These are phyloP conservation scores for Serinus canaria DNA, from an alignment of 2,113 vertebrate genomes.

Conservation along the genomic window DNA sequence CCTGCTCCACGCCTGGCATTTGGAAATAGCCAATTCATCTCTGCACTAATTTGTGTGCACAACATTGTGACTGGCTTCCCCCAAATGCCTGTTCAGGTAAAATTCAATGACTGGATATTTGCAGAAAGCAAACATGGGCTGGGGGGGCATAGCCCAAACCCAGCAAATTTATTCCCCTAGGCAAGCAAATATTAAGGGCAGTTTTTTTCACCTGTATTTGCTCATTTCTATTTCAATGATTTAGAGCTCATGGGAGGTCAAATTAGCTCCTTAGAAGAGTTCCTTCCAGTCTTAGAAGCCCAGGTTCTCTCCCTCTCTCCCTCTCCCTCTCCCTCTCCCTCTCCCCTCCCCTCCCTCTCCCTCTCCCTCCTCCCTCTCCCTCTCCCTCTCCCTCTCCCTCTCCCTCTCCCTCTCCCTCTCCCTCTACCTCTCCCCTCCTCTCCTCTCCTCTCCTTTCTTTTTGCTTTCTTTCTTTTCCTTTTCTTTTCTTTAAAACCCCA, in stretches of 20 bases:
- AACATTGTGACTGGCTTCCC: not conserved
- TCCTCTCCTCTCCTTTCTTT: too few species aligned
- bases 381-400: too few species aligned
- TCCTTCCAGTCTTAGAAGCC: not conserved
- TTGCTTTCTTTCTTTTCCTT: not conserved
- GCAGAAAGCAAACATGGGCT: conserved; percentile 28
- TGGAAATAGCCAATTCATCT: conserved; percentile 8
- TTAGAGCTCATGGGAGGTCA: not conserved
- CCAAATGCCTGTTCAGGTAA: not conserved
- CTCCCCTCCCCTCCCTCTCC: too few species aligned
- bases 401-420: too few species aligned
- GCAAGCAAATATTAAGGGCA: conserved; percentile 21
- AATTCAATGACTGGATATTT: not conserved
- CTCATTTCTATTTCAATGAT: not conserved
- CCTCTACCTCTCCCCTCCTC: not conserved
- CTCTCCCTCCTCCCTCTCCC: too few species aligned
- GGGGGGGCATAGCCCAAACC: conserved; percentile 8
- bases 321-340: too few species aligned
- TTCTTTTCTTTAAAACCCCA: not conserved
- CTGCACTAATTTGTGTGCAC: conserved; percentile 27
- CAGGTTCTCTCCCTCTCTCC: too few species aligned
- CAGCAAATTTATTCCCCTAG: conserved; percentile 41
- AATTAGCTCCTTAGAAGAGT: not conserved
- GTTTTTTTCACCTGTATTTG: not conserved
- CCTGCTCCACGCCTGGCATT: not conserved